phyloP scores from a whole-genome alignment of 2,113 vertebrate species.

The Aramus guarauna region DNA sequence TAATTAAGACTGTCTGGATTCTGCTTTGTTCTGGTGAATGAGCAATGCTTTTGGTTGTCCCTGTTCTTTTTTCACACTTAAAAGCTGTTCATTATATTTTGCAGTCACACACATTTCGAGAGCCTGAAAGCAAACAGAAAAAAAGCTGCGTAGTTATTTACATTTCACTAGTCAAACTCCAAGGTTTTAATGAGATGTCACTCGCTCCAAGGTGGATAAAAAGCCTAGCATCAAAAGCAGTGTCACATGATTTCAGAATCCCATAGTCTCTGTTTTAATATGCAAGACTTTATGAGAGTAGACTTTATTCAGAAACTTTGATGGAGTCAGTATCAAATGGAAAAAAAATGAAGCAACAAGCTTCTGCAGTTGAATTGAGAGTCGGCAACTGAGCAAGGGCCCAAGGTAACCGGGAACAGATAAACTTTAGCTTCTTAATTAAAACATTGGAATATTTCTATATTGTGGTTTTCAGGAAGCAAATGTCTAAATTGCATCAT shows the following conservation, averaged over 20 bases:
- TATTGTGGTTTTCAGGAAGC: not conserved
- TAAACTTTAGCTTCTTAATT: not conserved
- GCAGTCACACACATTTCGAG: slow-evolving; percentile 28
- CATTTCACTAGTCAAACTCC: slow-evolving; percentile 50
- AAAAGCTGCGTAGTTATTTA: slow-evolving; percentile 26
- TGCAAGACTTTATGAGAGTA: not conserved
- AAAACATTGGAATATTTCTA: not conserved
- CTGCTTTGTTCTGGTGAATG: not conserved
- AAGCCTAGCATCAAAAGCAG: slow-evolving; percentile 30
- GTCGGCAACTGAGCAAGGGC: not conserved
- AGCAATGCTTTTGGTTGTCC: not conserved
- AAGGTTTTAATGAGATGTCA: slow-evolving; percentile 52
- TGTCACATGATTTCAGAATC: slow-evolving; percentile 21
- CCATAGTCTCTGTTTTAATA: not conserved
- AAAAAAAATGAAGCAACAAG: not conserved
- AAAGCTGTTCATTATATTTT: slow-evolving; percentile 50
- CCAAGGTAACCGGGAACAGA: not conserved
- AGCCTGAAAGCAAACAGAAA: slow-evolving; percentile 44
- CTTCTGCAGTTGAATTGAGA: not conserved
- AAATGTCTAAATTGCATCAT: not conserved
- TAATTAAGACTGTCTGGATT: slow-evolving; percentile 30
- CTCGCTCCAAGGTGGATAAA: slow-evolving; percentile 25
- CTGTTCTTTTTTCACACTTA: slow-evolving; percentile 8
- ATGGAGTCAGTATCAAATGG: not conserved
- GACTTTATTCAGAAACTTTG: not conserved